phyloP scores from a whole-genome alignment of 2,113 vertebrate species.

The Tympanuchus pallidicinctus region DNA sequence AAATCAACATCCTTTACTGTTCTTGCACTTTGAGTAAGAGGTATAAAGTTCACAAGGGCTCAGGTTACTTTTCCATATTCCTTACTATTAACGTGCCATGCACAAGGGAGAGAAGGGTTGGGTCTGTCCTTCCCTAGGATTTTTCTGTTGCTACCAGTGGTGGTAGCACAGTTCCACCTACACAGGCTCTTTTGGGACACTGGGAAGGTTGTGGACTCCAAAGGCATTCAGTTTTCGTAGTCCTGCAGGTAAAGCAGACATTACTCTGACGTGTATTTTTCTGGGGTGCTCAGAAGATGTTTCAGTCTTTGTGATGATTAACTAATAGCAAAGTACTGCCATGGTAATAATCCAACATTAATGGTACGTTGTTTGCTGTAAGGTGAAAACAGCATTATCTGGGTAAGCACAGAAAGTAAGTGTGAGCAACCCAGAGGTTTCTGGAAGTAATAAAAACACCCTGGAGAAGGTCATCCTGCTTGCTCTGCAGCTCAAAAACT shows the following conservation, averaged over 20 bases:
- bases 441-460: neutral
- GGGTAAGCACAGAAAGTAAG: neutral
- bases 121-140: neutral
- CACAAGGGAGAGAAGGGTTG: neutral
- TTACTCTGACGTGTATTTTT: neutral
- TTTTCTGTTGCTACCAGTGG: neutral
- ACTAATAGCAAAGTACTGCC: neutral
- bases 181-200: neutral
- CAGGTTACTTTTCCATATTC: conserved; percentile 43
- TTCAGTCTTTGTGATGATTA: conserved; percentile 19
- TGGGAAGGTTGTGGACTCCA: neutral
- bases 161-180: neutral
- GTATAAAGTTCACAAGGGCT: conserved; percentile 78
- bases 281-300: neutral
- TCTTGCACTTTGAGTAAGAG: conserved; percentile 29
- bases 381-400: neutral
- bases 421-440: neutral
- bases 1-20: conserved; percentile 37
- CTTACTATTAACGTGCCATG: neutral
- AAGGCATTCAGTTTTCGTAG: neutral
- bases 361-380: neutral
- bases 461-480: neutral
- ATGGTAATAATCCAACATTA: neutral
- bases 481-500: neutral
- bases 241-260: conserved; percentile 47